Evolutionary conservation across 1,140 invertebrate genomes (phyloP).

Genomic region (Drosophila athabasca): DNA sequence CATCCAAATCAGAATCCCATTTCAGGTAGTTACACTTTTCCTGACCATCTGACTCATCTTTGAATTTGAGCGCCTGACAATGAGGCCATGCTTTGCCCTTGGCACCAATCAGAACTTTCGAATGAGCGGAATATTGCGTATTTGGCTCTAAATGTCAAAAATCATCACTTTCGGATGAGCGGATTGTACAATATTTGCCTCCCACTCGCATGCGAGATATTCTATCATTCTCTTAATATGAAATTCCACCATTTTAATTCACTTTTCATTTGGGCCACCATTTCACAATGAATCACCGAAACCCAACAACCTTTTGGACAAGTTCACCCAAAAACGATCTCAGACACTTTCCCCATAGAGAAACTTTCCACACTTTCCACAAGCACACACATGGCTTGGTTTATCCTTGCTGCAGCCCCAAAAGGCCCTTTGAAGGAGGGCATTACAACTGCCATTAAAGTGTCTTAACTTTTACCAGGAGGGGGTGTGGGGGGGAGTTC

Average conservation of each 20-base stretch:
- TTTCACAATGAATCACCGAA: slow-evolving; percentile 49
- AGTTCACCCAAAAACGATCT: slow-evolving; percentile 43
- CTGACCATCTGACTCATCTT: too few species aligned
- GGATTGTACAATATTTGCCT: too few species aligned
- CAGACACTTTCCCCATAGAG: slow-evolving; percentile 38
- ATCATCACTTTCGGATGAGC: too few species aligned
- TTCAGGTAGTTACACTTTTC: too few species aligned
- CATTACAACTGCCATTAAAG: slow-evolving; percentile 55
- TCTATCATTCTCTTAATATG: slow-evolving; percentile 21
- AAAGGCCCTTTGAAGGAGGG: slow-evolving; percentile 37
- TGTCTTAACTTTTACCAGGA: slow-evolving; percentile 40
- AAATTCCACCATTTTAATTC: slow-evolving; percentile 10
- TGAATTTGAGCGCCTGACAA: too few species aligned
- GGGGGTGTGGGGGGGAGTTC: not conserved
- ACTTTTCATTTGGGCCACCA: slow-evolving; percentile 10
- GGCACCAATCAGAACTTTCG: too few species aligned
- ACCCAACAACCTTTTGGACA: slow-evolving; percentile 1
- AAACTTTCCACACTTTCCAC: slow-evolving; percentile 22
- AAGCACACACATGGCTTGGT: not conserved
- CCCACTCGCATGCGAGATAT: too few species aligned
- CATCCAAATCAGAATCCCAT: too few species aligned
- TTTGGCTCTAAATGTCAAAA: too few species aligned
- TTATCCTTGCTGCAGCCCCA: not conserved
- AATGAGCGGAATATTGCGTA: too few species aligned
- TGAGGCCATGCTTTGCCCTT: too few species aligned